phyloP scores from a whole-genome alignment of 2,888 invertebrate species.

The Adelognathus sp. region DNA sequence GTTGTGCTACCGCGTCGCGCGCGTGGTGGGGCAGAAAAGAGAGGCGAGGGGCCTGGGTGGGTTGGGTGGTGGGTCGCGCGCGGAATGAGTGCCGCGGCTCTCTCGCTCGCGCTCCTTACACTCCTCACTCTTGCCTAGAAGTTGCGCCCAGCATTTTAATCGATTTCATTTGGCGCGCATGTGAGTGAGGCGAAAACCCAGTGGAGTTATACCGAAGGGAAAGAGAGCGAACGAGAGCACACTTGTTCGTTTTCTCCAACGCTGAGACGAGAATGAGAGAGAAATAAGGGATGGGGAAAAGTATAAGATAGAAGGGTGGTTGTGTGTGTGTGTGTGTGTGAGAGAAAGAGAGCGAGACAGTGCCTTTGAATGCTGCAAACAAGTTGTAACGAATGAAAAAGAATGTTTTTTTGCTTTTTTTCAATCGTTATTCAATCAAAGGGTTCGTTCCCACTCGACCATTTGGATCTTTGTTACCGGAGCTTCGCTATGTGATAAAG shows the following conservation, averaged over 20 bases:
- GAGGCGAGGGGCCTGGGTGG: slow-evolving; percentile 26
- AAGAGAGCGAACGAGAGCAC: slow-evolving; percentile 27
- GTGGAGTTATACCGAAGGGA: slow-evolving; percentile 43
- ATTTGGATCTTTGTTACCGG: neutral
- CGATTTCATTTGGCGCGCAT: slow-evolving; percentile 87
- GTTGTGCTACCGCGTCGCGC: slow-evolving; percentile 43
- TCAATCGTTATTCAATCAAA: no score
- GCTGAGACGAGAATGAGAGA: slow-evolving; percentile 54
- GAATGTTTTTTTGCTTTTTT: no score
- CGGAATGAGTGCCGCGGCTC: slow-evolving; percentile 26
- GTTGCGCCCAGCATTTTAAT: slow-evolving; percentile 86
- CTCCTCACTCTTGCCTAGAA: slow-evolving; percentile 83
- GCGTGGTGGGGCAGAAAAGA: slow-evolving; percentile 46
- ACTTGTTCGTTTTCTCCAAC: no score
- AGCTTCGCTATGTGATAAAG: neutral
- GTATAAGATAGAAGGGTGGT: slow-evolving; percentile 47
- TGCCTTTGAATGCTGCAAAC: no score
- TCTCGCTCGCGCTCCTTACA: slow-evolving; percentile 73
- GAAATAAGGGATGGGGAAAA: slow-evolving; percentile 54
- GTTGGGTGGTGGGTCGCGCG: slow-evolving; percentile 41
- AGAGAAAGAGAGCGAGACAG: no score
- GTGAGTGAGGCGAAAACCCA: slow-evolving; percentile 82
- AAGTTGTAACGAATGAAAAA: no score
- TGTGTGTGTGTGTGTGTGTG: no score
- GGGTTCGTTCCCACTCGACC: neutral